Evolutionary conservation across 2,797 vertebrate genomes (phyloP).

Genomic region (Oryzias dopingdopingensis): DNA sequence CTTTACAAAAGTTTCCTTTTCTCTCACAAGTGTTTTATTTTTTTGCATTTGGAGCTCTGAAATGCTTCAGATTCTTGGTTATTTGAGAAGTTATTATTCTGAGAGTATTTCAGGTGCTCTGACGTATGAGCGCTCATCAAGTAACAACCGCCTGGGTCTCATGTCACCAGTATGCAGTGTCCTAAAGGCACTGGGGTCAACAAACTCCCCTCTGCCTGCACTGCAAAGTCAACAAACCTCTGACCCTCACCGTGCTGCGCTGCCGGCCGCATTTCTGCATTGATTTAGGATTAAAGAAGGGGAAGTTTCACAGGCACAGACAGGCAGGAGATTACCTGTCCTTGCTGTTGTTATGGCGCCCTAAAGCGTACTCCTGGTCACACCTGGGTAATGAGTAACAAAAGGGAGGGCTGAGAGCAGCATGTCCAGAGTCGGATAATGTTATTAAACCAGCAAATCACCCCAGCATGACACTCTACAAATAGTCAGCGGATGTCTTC

Average conservation of each 20-base stretch:
- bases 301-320: constrained; percentile 23
- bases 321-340: constrained; percentile 55
- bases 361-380: constrained; percentile 25
- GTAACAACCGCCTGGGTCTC: constrained; percentile 21
- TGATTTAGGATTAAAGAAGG: constrained; percentile 27
- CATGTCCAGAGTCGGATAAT: constrained; percentile 2
- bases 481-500: background rate
- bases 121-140: constrained; percentile 28
- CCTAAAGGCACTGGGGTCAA: constrained; percentile 1
- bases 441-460: constrained; percentile 41
- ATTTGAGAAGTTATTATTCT: constrained; percentile 20
- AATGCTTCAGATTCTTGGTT: constrained; percentile 43
- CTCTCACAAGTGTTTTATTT: constrained; percentile 24
- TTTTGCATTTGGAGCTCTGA: constrained; percentile 8
- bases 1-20: constrained; percentile 27
- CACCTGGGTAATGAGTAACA: constrained; percentile 68
- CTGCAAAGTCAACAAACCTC: background rate
- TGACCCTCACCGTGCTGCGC: background rate
- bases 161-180: constrained; percentile 3
- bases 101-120: constrained; percentile 40
- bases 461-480: background rate
- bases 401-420: constrained; percentile 26
- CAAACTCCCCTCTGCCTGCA: background rate
- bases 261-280: background rate
- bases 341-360: constrained; percentile 45